Conservation (phyloP, 2,797 vertebrate genomes). For the Euthynnus affinis region DNA sequence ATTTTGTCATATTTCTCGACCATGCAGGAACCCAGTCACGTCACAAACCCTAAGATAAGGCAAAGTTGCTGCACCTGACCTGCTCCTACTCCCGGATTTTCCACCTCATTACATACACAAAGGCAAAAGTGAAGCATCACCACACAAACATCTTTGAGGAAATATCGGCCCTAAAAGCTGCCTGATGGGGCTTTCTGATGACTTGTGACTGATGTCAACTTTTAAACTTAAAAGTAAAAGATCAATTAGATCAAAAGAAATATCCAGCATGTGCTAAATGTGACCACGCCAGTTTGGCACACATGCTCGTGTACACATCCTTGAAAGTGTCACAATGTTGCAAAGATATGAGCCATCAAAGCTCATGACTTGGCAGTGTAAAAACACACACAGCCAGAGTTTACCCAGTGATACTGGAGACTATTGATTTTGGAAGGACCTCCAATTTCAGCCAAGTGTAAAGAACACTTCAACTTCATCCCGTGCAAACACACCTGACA, state of each 20-base stretch:
- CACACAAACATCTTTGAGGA: too few species aligned
- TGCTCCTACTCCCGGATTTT: too few species aligned
- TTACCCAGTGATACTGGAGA: slow-evolving; percentile 28
- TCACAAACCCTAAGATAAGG: too few species aligned
- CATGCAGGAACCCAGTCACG: too few species aligned
- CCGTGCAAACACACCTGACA: slow-evolving; percentile 61
- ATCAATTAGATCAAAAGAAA: too few species aligned
- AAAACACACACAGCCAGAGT: slow-evolving; percentile 34
- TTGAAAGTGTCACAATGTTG: not conserved
- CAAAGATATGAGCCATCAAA: not conserved
- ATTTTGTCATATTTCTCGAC: too few species aligned
- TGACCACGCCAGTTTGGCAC: not conserved
- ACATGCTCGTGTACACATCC: slow-evolving; percentile 2
- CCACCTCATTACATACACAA: too few species aligned
- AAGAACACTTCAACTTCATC: slow-evolving; percentile 43
- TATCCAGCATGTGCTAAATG: not conserved
- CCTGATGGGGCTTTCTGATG: too few species aligned
- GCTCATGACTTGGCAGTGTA: not conserved
- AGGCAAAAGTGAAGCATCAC: too few species aligned
- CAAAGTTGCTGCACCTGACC: too few species aligned
- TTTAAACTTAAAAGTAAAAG: not conserved
- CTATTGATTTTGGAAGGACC: slow-evolving; percentile 52
- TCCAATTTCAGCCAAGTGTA: slow-evolving; percentile 20
- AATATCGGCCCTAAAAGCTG: too few species aligned
- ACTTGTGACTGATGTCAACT: not conserved